Evolutionary conservation across 2,888 invertebrate species (phyloP).

Genomic region (Eudiplozoon nipponicum): DNA sequence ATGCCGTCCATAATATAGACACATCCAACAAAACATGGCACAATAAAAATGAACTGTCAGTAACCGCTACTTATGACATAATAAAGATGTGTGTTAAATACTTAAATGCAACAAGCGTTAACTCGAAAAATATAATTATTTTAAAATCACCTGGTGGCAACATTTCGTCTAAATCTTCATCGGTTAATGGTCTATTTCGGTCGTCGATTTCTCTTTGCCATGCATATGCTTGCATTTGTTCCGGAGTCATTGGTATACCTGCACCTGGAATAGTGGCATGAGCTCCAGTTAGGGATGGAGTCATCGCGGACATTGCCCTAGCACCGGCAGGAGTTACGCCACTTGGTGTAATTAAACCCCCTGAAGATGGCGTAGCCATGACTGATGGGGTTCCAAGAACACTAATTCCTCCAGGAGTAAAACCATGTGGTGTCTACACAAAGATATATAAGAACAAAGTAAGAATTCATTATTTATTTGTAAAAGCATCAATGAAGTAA

Average conservation of each 20-base stretch:
- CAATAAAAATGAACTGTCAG: too few species aligned
- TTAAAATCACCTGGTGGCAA: slow-evolving; percentile 88
- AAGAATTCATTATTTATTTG: too few species aligned
- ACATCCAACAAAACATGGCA: too few species aligned
- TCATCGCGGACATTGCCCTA: slow-evolving; percentile 90
- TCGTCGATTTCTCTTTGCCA: slow-evolving; percentile 97
- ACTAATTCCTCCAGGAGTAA: slow-evolving; percentile 52
- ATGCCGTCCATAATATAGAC: too few species aligned
- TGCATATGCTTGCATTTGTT: slow-evolving; percentile 77
- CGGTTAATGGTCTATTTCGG: slow-evolving; percentile 65
- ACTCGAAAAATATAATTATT: too few species aligned
- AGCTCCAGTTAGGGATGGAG: slow-evolving; percentile 45
- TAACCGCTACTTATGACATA: too few species aligned
- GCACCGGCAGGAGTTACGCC: slow-evolving; percentile 32
- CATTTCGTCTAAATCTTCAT: slow-evolving; percentile 80
- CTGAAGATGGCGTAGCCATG: slow-evolving; percentile 16
- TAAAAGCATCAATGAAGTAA: too few species aligned
- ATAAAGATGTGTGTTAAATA: too few species aligned
- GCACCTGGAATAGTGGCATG: slow-evolving; percentile 32
- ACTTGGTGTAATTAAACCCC: slow-evolving; percentile 18
- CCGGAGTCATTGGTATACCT: slow-evolving; percentile 85
- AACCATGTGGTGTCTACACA: slow-evolving; percentile 21
- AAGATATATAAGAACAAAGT: background rate
- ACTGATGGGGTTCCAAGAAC: slow-evolving; percentile 20
- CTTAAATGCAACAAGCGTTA: too few species aligned